phyloP scores from a whole-genome alignment of 2,113 vertebrate species.

The Zeus faber region DNA sequence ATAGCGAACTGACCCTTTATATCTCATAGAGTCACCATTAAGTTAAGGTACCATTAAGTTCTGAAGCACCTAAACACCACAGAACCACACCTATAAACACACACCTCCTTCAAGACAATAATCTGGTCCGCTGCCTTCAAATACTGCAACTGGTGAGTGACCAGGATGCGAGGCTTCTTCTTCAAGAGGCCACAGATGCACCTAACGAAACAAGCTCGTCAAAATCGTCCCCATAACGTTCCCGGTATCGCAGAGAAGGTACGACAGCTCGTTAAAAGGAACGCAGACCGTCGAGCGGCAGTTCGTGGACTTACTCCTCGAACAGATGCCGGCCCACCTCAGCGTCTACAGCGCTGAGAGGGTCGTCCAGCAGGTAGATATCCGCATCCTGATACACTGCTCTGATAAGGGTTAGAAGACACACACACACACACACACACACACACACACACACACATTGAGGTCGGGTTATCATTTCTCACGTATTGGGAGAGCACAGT shows the following conservation, averaged over 20 bases:
- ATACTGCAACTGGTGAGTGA: constrained; percentile 94
- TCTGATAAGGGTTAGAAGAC: constrained; percentile 62
- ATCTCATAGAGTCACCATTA: too few species aligned
- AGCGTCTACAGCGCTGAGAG: constrained; percentile 91
- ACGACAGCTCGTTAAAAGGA: too few species aligned
- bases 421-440: constrained; percentile 11
- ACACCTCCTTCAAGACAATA: constrained; percentile 89
- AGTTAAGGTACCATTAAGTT: too few species aligned
- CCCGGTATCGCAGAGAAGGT: too few species aligned
- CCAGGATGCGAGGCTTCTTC: constrained; percentile 87
- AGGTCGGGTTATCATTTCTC: too few species aligned
- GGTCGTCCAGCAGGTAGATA: constrained; percentile 94
- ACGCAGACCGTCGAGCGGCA: too few species aligned
- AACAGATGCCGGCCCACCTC: constrained; percentile 92
- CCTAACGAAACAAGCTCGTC: constrained; percentile 58
- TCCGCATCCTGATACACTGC: constrained; percentile 95
- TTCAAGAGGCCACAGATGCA: constrained; percentile 90
- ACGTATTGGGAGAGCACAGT: too few species aligned
- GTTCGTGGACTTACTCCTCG: constrained; percentile 81
- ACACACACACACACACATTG: neutral
- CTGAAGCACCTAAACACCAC: too few species aligned
- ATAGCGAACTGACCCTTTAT: too few species aligned
- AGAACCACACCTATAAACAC: constrained; percentile 24
- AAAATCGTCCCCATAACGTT: too few species aligned
- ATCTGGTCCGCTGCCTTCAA: constrained; percentile 88